Base-by-base conservation (phyloP, 2,797 vertebrate genomes). In the Taenioides sp. region DNA sequence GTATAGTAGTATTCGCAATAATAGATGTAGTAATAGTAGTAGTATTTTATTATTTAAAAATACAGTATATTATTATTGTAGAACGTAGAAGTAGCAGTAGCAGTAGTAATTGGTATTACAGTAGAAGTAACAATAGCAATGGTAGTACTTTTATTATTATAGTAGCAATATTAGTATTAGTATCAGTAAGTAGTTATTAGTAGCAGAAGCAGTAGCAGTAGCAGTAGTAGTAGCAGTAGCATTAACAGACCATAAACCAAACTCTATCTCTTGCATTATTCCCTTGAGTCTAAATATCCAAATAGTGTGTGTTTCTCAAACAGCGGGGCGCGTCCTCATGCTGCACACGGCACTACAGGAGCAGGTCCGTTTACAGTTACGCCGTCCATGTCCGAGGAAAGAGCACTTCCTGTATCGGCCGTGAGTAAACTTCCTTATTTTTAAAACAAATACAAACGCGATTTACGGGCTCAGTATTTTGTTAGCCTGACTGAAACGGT, bases 281-380 rank as follows among this genome's bases (percentile, higher is more conserved):
- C 50, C 4, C 50, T 52, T 52, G 50, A 18, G 50, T 52, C 17
- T 52, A 52, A 52, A 20, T 52, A 5, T 52, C 20, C 50, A 52
- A 6, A 20, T 4, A 5, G 0, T 20, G 18, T 34, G 4, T 52
- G 89, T 92, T 89, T 73, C 75, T 79, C 77, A 77, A 74, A 78
- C 75, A 67, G 74, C 64, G 76, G 77, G 72, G 20, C 54, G 27
- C 16, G 27, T 60, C 25, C 58, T 7, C 27, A 18, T 14, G 11
- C 11, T 43, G 40, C 4, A 17, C 58, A 31, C 14, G 16, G 17
- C 58, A 60, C 23, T 10, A n/a, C 11, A 23, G 40, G 12, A 43
- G 60, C 37, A 23, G 12, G 17, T 28, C 25, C 5, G 25, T 59
- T 59, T 59, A 59, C 23, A 59, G 57, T 25, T 27, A 28, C 12